A percentile compares a stretch with the other conserved stretches of the same genome.
Evolutionary conservation across 2,888 invertebrate species (phyloP).

Genomic region (Antheraea yamamai): DNA sequence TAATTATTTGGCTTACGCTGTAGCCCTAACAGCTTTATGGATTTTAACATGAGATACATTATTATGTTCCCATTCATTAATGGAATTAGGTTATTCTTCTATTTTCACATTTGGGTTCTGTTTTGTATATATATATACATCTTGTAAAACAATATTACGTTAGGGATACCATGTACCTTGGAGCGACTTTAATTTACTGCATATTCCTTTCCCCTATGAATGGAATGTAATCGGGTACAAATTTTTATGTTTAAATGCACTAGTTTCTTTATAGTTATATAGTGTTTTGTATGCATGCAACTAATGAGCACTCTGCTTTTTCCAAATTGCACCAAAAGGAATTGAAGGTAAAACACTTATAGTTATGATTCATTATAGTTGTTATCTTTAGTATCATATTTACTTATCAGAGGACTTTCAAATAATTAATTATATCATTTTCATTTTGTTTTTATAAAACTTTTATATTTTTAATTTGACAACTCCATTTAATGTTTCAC

Average conservation of each 20-base stretch:
- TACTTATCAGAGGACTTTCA: slow-evolving; percentile 26
- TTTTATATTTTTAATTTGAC: background rate
- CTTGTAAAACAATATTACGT: background rate
- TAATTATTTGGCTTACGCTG: no score
- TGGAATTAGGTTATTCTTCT: no score
- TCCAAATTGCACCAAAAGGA: slow-evolving; percentile 67
- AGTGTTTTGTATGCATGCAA: slow-evolving; percentile 32
- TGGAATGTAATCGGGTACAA: background rate
- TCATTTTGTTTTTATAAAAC: background rate
- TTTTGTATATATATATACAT: background rate
- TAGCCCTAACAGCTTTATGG: no score
- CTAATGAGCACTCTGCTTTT: slow-evolving; percentile 67
- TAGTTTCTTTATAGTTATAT: slow-evolving; percentile 1
- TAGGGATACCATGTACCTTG: background rate
- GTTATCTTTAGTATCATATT: slow-evolving; percentile 29
- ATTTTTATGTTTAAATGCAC: background rate
- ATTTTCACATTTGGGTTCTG: background rate
- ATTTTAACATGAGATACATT: no score
- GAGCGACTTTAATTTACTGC: background rate
- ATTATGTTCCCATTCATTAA: no score
- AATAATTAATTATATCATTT: background rate
- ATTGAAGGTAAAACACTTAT: slow-evolving; percentile 66
- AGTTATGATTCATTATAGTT: slow-evolving; percentile 27
- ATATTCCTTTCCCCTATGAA: background rate
- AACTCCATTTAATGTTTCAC: background rate